phyloP scores from a whole-genome alignment of 1,140 invertebrate species.

The Cydia pomonella region DNA sequence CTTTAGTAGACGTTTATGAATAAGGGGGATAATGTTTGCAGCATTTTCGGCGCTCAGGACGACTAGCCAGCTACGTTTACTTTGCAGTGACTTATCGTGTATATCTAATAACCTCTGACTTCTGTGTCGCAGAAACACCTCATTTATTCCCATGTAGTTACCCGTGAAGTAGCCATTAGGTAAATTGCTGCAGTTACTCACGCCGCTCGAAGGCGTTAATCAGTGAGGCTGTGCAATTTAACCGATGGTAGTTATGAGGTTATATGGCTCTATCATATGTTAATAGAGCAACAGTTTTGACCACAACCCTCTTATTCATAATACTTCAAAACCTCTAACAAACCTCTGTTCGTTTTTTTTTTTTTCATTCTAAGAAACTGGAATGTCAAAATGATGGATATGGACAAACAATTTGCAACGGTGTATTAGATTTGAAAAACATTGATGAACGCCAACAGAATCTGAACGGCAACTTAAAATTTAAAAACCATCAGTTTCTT shows the following conservation, averaged over 20 bases:
- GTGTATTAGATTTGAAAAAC: too few relatives aligned
- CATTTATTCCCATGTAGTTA: neutral
- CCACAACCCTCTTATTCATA: too few relatives aligned
- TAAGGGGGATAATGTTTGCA: neutral
- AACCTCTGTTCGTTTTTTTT: too few relatives aligned
- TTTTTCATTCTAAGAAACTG: too few relatives aligned
- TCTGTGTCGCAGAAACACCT: neutral
- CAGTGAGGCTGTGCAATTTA: neutral
- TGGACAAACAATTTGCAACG: too few relatives aligned
- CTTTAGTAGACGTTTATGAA: too few relatives aligned
- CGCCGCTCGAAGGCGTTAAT: constrained; percentile 1
- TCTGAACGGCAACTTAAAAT: too few relatives aligned
- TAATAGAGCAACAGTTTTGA: neutral
- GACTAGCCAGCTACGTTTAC: neutral
- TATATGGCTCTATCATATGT: neutral
- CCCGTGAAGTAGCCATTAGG: neutral
- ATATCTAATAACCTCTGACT: constrained; percentile 16
- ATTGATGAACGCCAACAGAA: too few relatives aligned
- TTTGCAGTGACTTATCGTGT: neutral
- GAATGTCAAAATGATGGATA: too few relatives aligned
- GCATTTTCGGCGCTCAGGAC: neutral
- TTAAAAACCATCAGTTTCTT: too few relatives aligned
- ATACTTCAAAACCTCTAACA: too few relatives aligned
- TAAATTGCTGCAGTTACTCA: constrained; percentile 1
- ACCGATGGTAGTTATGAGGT: constrained; percentile 11